Conservation (phyloP, 2,113 vertebrate genomes). For the Erpornis zantholeuca region DNA sequence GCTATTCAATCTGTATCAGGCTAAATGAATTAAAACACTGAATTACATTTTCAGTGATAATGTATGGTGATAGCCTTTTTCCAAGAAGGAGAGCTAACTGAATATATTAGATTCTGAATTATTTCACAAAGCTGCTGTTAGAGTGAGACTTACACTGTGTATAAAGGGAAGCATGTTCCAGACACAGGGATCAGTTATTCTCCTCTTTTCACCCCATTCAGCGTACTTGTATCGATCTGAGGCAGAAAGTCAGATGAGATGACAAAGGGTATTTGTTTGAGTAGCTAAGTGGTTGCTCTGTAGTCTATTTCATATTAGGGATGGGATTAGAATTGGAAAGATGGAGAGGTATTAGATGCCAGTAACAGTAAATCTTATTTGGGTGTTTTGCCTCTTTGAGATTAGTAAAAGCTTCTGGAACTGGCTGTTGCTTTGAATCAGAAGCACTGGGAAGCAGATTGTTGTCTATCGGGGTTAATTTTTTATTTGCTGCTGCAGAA, state of each 20-base stretch:
- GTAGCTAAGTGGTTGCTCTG: slow-evolving; percentile 9
- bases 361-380: background rate
- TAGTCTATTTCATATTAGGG: background rate
- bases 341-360: background rate
- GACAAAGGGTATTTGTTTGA: slow-evolving; percentile 16
- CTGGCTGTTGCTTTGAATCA: background rate
- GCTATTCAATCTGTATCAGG: slow-evolving; percentile 14
- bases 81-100: slow-evolving; percentile 22
- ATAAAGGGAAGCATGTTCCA: background rate
- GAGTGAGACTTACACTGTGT: background rate
- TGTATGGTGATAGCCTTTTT: slow-evolving; percentile 35
- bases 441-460: background rate
- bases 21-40: background rate
- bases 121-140: slow-evolving; percentile 13
- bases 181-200: background rate
- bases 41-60: slow-evolving; percentile 48
- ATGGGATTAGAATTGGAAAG: background rate
- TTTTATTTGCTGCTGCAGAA: background rate
- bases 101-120: slow-evolving; percentile 23
- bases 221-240: background rate
- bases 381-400: background rate
- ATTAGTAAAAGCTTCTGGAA: background rate
- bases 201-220: background rate
- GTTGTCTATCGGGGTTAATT: background rate
- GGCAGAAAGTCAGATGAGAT: background rate